Evolutionary conservation across 2,113 vertebrate genomes (phyloP), one percentile per base, ranked within the genome.

Genomic region (Cettia cetti): DNA sequence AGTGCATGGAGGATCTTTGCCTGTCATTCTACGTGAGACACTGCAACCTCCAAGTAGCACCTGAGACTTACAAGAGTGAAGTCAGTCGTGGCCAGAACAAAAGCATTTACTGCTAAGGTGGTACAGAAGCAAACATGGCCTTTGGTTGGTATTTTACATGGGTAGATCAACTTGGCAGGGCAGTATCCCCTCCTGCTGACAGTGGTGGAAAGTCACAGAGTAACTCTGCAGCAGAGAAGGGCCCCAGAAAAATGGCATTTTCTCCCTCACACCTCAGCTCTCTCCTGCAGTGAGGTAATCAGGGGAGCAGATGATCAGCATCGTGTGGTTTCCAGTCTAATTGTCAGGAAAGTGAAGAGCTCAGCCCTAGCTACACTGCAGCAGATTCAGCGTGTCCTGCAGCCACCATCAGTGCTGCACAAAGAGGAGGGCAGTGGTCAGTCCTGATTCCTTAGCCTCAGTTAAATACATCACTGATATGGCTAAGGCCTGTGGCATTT

Each of bases 241-340:
- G 27, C 23, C 16, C 10, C 31, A 85, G 42, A 66, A 12, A 92
- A 95, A 64, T 8, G 28, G 4, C 33, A 45, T 83, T 87, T 87
- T 90, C 19, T 86, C 80, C 61, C 44, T 84, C 57, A 92, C n/a
- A 44, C 40, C 40, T 81, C 70, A 81, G 44, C 37, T 86, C 82
- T 84, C 63, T 81, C 77, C 75, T 53, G 69, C 56, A 40, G 49
- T 49, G 45, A 78, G 63, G 83, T 87, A 88, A 75, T 81, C 91
- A 80, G 66, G 33, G 65, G 40, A 95, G 81, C 90, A 92, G 88
- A 86, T 91, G 77, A 95, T 87, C 69, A 88, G 56, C 56, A 72
- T 78, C 69, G 93, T 63, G 68, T 65, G 56, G 74, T 92, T 96
- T 95, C 88, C 94, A 96, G 83, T 66, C 80, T 91, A 94, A 95